phyloP scores from a whole-genome alignment of 2,797 vertebrate species.

The Spinus olivaceus region DNA sequence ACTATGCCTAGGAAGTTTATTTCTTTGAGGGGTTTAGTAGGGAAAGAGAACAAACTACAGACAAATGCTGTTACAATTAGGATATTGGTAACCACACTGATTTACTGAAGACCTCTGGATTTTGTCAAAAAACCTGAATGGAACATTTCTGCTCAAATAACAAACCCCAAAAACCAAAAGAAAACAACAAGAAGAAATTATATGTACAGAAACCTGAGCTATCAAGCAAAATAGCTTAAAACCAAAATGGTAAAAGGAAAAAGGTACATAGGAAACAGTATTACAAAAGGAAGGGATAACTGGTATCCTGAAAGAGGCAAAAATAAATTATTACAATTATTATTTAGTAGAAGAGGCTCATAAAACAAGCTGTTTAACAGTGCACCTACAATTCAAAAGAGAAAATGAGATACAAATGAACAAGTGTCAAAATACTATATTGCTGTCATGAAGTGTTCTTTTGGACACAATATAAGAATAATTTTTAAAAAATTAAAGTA shows the following conservation, averaged over 20 bases:
- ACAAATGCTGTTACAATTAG: not conserved
- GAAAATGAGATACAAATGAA: not conserved
- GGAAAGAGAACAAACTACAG: not conserved
- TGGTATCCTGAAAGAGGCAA: not conserved
- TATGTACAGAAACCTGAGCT: not conserved
- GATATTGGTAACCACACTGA: not conserved
- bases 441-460: not conserved
- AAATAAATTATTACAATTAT: not conserved
- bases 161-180: not conserved
- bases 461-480: not conserved
- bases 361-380: not conserved
- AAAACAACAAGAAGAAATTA: not conserved
- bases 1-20: not conserved
- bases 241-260: not conserved
- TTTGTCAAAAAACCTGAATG: not conserved
- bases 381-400: not conserved
- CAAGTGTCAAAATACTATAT: not conserved
- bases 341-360: not conserved
- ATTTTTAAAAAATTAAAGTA: not conserved
- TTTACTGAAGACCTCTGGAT: not conserved
- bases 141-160: not conserved
- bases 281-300: not conserved
- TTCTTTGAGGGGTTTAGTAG: not conserved
- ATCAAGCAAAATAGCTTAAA: not conserved
- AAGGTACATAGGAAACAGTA: not conserved